These are phyloP conservation scores for Glaucomys volans DNA, from an alignment of 2,113 vertebrate species.

Conservation along the genomic window DNA sequence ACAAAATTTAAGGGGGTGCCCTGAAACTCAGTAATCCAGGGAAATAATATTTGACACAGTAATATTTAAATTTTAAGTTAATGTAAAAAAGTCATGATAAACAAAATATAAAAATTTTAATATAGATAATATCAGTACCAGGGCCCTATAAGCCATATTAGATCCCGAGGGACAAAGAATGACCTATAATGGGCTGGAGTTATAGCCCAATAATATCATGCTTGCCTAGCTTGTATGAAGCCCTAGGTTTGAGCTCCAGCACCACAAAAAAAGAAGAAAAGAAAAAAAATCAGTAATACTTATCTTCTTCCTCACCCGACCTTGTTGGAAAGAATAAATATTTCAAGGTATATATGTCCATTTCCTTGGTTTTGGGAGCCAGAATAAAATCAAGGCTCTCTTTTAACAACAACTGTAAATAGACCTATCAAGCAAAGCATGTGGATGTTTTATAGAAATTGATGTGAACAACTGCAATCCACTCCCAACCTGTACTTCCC, in stretches of 20 bases:
- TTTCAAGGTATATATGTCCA: background rate
- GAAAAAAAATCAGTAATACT: background rate
- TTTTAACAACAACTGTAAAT: background rate
- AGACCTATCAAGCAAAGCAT: background rate
- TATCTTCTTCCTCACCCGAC: background rate
- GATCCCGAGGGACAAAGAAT: background rate
- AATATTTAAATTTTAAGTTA: background rate
- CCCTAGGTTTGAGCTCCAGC: background rate
- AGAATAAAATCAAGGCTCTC: background rate
- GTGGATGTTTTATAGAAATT: background rate
- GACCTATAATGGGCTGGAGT: background rate
- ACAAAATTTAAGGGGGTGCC: background rate
- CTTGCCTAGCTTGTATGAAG: background rate
- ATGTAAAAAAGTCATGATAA: background rate
- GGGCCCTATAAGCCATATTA: background rate
- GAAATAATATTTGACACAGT: background rate
- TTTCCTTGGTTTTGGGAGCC: background rate
- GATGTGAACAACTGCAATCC: background rate
- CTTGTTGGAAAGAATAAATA: background rate
- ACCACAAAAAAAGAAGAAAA: background rate
- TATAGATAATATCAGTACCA: background rate
- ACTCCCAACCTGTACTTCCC: background rate
- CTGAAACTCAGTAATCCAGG: background rate
- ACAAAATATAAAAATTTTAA: constrained; percentile 14
- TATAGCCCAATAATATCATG: background rate